These are phyloP conservation scores for Atherinosoma microstoma DNA, from an alignment of 2,797 vertebrate species.

Conservation along the genomic window DNA sequence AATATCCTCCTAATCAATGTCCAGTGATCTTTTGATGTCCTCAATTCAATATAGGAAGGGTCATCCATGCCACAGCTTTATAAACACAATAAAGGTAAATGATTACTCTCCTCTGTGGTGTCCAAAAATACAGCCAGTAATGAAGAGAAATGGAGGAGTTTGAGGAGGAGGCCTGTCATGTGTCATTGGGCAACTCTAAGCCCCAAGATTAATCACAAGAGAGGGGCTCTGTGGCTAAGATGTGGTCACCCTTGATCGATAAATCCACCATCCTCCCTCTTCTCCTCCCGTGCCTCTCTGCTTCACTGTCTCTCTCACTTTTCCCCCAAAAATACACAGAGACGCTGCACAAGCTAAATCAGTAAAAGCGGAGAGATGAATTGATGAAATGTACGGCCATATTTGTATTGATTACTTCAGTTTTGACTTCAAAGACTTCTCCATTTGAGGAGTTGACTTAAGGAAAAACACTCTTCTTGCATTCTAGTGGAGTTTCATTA, in stretches of 20 bases:
- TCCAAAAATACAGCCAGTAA: constrained; percentile 85
- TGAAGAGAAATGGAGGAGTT: constrained; percentile 88
- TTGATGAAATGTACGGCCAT: constrained; percentile 77
- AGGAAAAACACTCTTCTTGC: constrained; percentile 52
- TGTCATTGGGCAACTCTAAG: constrained; percentile 85
- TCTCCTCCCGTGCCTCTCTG: constrained; percentile 50
- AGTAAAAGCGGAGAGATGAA: constrained; percentile 80
- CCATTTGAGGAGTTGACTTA: constrained; percentile 51
- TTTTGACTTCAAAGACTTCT: constrained; percentile 54
- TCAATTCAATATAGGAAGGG: constrained; percentile 94
- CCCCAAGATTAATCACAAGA: constrained; percentile 85
- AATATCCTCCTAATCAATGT: constrained; percentile 99
- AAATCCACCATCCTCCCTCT: constrained; percentile 67
- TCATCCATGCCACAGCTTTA: constrained; percentile 88
- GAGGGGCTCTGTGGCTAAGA: constrained; percentile 82
- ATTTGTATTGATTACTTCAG: constrained; percentile 67
- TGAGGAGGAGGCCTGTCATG: constrained; percentile 84
- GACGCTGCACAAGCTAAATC: constrained; percentile 67
- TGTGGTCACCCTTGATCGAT: constrained; percentile 86
- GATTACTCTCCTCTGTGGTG: constrained; percentile 83
- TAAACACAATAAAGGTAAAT: constrained; percentile 93
- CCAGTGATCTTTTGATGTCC: constrained; percentile 97
- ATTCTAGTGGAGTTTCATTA: constrained; percentile 58
- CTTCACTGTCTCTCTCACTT: constrained; percentile 51
- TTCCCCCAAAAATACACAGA: constrained; percentile 47